Evolutionary conservation across 2,888 invertebrate genomes (phyloP), one percentile per base, ranked within the genome.

Genomic region (Tuta absoluta): DNA sequence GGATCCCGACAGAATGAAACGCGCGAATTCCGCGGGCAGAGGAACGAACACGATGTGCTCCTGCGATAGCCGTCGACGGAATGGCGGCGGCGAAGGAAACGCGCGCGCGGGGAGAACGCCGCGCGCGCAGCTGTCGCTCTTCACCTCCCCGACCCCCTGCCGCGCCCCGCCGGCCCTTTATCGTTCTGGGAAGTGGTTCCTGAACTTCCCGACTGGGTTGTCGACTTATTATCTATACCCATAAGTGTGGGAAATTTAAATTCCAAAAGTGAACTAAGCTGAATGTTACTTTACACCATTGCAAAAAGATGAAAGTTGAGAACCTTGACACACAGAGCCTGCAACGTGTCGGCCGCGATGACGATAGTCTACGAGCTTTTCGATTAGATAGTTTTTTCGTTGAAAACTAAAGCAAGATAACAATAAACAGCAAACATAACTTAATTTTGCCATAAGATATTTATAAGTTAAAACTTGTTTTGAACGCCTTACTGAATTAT

Each of bases 171-270:
- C 77, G 84, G 84, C 87, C 89, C 89, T 87, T 86, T 87, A 89
- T 89, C 90, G 90, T 91, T 91, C 91, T 91, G 90, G 91, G 91
- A 90, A 91, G 89, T 90, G 89, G 91, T 90, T 91, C 91, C 91
- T 89, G 86, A 89, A 84, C 89, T 90, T 91, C 91, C 91, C 91
- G 85, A 82, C 80, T 74, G 84, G 80, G 88, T 86, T 88, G 84
- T 78, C 84, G 79, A 70, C 75, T 71, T 66, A 67, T 75, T 77
- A 76, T 75, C 77, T 80, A 77, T 75, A 75, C 75, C 79, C 71
- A 67, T 71, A 65, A 71, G 72, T 77, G 79, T 80, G 84, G 79
- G 53, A 63, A 68, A 63, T 48, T 63, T 48, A 57, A 33, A 28
- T 61, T 5, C 33, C 33, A 33, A 33, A 33, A 49, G 19, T 56